A percentile compares a stretch with the other conserved stretches of the same genome.
Evolutionary conservation across 2,888 invertebrate species (phyloP).

Genomic region (Therioaphis trifolii): DNA sequence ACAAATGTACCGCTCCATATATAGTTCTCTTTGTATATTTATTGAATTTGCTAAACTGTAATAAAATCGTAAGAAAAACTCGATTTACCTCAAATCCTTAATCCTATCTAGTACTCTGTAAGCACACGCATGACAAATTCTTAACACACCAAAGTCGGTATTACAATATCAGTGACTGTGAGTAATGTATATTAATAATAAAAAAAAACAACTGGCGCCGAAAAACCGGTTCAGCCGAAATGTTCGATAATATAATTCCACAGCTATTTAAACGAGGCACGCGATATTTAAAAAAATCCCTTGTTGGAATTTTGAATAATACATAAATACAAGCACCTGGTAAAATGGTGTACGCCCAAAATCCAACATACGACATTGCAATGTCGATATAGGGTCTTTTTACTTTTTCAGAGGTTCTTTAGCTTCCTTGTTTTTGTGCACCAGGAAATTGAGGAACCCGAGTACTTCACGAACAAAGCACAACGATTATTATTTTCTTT

Average conservation of each 20-base stretch:
- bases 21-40: too few species aligned
- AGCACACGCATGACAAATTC: slow-evolving; percentile 60
- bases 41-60: neutral
- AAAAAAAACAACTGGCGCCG: slow-evolving; percentile 50
- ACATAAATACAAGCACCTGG: slow-evolving; percentile 51
- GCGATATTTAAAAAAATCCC: slow-evolving; percentile 58
- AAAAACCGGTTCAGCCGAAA: slow-evolving; percentile 52
- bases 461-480: slow-evolving; percentile 54
- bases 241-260: slow-evolving; percentile 25
- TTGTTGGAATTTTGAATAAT: slow-evolving; percentile 54
- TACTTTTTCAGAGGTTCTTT: slow-evolving; percentile 45
- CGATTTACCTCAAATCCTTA: slow-evolving; percentile 41
- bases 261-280: slow-evolving; percentile 51
- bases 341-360: slow-evolving; percentile 54
- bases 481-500: slow-evolving; percentile 49
- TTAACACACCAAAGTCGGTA: slow-evolving; percentile 4
- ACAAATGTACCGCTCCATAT: neutral
- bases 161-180: slow-evolving; percentile 31
- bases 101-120: slow-evolving; percentile 41
- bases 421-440: slow-evolving; percentile 61
- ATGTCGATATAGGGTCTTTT: slow-evolving; percentile 50
- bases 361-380: slow-evolving; percentile 40
- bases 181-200: slow-evolving; percentile 29
- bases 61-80: slow-evolving; percentile 32
- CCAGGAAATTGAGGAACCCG: slow-evolving; percentile 57